These are phyloP conservation scores for Pristiophorus japonicus DNA, from an alignment of 2,113 vertebrate genomes.

Conservation along the genomic window DNA sequence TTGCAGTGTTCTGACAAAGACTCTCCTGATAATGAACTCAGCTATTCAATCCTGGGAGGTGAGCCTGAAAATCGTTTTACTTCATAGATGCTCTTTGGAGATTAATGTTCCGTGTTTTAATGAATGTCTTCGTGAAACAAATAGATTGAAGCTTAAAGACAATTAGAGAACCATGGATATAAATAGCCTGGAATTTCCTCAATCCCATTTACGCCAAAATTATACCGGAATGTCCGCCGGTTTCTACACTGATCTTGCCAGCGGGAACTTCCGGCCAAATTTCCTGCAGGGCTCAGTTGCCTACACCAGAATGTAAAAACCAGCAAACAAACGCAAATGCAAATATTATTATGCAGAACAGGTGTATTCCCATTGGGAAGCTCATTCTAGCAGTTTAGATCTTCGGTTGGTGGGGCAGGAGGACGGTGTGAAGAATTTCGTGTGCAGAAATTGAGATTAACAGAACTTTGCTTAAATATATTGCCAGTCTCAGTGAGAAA, in stretches of 20 bases:
- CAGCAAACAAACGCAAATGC: neutral
- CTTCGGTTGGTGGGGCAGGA: neutral
- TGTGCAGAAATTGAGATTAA: too few species aligned
- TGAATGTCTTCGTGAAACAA: neutral
- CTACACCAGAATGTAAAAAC: neutral
- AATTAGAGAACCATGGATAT: neutral
- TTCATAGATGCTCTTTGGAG: neutral
- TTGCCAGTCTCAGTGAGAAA: neutral
- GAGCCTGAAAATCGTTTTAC: slow-evolving; percentile 29
- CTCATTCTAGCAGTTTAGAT: neutral
- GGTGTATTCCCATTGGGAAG: neutral
- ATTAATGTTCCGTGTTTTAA: neutral
- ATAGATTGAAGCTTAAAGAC: neutral
- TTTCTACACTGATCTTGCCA: neutral
- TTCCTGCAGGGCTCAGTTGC: neutral
- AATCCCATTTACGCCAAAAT: neutral
- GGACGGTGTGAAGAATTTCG: neutral
- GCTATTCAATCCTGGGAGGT: slow-evolving; percentile 47
- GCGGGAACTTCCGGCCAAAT: neutral
- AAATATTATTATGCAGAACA: neutral
- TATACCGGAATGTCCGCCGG: neutral
- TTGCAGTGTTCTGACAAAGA: slow-evolving; percentile 47
- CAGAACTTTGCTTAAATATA: neutral
- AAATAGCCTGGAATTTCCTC: neutral
- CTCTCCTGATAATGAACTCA: slow-evolving; percentile 45